Base-by-base conservation (phyloP, 1,140 invertebrate species). In the Aphidius gifuensis region DNA sequence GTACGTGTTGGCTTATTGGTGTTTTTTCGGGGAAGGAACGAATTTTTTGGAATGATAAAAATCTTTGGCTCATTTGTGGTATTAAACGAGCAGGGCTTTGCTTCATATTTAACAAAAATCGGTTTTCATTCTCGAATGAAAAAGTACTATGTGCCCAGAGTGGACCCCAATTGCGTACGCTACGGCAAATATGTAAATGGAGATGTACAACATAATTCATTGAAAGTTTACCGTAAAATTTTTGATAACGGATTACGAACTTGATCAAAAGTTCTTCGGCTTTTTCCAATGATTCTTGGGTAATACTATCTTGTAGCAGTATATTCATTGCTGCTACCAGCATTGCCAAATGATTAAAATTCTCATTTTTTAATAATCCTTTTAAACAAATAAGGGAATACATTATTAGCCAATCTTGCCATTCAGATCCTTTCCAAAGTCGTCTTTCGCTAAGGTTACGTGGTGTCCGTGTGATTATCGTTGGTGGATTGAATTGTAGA, bases 151-250 rank as follows among this genome's bases (percentile, higher is more conserved):
- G 61, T 4, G 58, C 59, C 61, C 54, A 65, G 23, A 65, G 55
- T 21, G 64, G 66, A n/a, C 66, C 66, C 55, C 61, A 61, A 64
- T 65, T 68, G 61, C 9, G 9, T 42, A 68, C 64, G 9, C 47
- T 44, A 9, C 61, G 57, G 16, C 46, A 40, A 43, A 65, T 40
- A 56, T 68, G 64, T 3, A 49, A 21, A 11, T 61, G 39, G n/a
- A 66, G 48, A 58, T 66, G 61, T 43, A 62, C 42, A 50, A 60
- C 60, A 32, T 48, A 65, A 16, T 58, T 66, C 60, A 66, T 62
- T 50, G 53, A 49, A 9, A 40, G 38, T 38, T 9, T 44, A 32
- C 61, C 60, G 38, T 59, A 66, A 8, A 60, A 56, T 50, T 62
- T 47, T 57, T 66, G 42, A 50, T 56, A 51, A 9, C 16, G n/a